Conservation (phyloP, 2,797 vertebrate species). For the Poeciliopsis infans region DNA sequence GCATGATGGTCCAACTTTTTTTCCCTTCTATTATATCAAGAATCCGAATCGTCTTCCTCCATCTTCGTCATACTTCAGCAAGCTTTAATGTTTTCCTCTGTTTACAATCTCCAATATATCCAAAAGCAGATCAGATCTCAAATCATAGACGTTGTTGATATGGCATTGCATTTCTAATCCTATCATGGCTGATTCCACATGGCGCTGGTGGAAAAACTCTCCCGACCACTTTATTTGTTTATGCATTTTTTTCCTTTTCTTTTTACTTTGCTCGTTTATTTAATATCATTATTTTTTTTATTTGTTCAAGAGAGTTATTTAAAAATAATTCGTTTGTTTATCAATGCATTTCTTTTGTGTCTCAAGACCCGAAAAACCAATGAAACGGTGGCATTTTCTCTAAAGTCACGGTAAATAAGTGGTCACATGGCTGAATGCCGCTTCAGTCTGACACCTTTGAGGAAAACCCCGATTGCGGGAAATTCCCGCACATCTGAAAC, state of each 20-base stretch:
- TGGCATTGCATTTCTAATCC: not conserved
- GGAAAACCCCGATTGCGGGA: constrained; percentile 43
- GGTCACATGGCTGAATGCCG: not conserved
- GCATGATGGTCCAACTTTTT: not conserved
- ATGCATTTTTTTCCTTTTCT: too few species aligned
- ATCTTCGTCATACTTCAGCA: not conserved
- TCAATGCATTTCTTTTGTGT: not conserved
- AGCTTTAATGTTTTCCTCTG: not conserved
- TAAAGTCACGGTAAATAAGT: not conserved
- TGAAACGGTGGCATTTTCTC: not conserved
- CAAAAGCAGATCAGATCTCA: not conserved
- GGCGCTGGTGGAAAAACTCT: not conserved
- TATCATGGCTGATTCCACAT: not conserved
- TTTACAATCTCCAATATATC: not conserved
- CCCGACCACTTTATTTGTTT: too few species aligned
- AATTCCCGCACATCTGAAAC: constrained; percentile 26
- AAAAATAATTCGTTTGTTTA: not conserved
- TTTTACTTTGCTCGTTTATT: not conserved
- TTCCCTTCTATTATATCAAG: not conserved
- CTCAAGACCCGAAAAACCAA: not conserved
- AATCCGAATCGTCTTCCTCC: not conserved
- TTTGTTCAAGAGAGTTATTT: not conserved
- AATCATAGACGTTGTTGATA: not conserved
- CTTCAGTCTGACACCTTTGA: not conserved
- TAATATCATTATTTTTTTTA: not conserved